Base-by-base conservation (phyloP, 2,888 invertebrate species). In the Seira sanloemensis region DNA sequence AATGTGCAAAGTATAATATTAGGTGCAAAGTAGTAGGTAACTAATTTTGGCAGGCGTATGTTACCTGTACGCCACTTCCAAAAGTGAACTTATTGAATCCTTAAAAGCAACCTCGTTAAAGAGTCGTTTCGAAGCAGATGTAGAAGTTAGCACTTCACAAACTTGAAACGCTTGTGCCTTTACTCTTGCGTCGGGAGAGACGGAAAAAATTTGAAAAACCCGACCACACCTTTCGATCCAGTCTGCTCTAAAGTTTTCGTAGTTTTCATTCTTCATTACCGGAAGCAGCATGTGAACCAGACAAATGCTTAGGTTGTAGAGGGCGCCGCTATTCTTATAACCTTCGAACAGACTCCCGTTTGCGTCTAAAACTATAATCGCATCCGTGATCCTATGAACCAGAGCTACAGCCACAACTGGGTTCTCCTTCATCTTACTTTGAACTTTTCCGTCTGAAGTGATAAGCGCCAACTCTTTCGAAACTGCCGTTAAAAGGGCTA, bases 161-260 rank as follows among this genome's bases (percentile, higher is more conserved):
- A 77, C 88, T 54, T 88, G 88, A 69, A 87, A 87, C 19, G 82
- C 88, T 2, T 85, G 81, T 26, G 85, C 75, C 83, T 85, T 76
- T 21, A 82, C 78, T 18, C 81, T 54, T 12, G 76, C 26, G 50
- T 78, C 78, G 4, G 69, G 21, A 21, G 69, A 69, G 26, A 62
- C 62, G 5, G 24, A 16, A 12, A 78, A 62, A 26, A 78, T 62
- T 16, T 78, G 85, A 72, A 87, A 78, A 26, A 81, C 80, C 5
- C 79, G 74, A 16, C 78, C 78, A 67, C 84, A 85, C 72, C 85
- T 80, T 23, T 86, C 86, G 24, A 88, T 79, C 85, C 87, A 86
- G 24, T 88, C 88, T 26, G 77, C 80, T 26, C 73, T 21, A n/a
- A 69, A 71, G 1, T 78, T 80, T 46, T 66, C 76, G 71, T 73